Evolutionary conservation across 1,140 invertebrate species (phyloP), one percentile per base, ranked within the genome.

Genomic region (Listronotus bonariensis): DNA sequence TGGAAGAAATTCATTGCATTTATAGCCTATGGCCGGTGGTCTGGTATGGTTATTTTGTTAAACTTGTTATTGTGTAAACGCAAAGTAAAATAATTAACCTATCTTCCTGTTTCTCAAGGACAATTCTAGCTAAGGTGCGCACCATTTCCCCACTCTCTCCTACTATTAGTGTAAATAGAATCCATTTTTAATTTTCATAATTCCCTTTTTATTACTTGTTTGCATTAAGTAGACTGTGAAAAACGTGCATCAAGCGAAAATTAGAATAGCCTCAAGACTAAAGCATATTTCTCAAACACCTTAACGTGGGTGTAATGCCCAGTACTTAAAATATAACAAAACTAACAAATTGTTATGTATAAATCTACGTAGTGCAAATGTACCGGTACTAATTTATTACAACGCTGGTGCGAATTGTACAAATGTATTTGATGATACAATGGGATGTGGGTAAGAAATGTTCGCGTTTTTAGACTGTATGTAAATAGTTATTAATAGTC

Each of bases 291-390:
- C n/a, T n/a, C 55, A 58, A 45, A n/a, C 32, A 46, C 42, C 31
- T 46, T 20, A 15, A 32, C 51, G 51, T 41, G 41, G 52, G 46
- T 43, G 66, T 43, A 6, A 36, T 42, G 36, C 53, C 20, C 38
- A 15, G 53, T 55, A 18, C 17, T 41, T 58, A 46, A 12, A 45
- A 58, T 17, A 14, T 48, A 46, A 58, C 15, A 31, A 58, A 15
- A 58, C 42, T 42, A 68, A 68, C 63, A 68, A 68, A 68, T 68
- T 68, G 62, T 64, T 65, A 65, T 49, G 57, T 59, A 68, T 56
- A 68, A 68, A 68, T 68, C 55, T 52, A 56, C 42, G 38, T 67
- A 67, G 46, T 45, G 52, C 53, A 62, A 64, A 68, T 65, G 62
- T 45, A 68, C 61, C 55, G 43, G 42, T 34, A 18, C 60, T 68